Base-by-base conservation (phyloP, 2,888 invertebrate genomes). In the Drosophila ezoana region DNA sequence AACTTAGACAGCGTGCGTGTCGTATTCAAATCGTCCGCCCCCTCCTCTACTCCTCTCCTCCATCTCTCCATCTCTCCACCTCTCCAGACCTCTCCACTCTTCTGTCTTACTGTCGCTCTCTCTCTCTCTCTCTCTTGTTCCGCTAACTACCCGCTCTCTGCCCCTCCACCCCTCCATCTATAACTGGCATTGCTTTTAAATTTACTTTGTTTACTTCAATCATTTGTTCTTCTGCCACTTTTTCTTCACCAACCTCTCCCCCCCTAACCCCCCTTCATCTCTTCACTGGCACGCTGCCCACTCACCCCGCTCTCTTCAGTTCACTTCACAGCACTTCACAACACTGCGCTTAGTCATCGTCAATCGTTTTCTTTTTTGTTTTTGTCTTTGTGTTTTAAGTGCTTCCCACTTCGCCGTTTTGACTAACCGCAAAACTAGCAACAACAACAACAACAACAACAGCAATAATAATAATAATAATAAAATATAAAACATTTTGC, bases 361-460 rank as follows among this genome's bases (percentile, higher is more conserved):
- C 41, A 20, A 32, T 59, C 57, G 51, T 61, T 64, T 23, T 60
- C 60, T 58, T 23, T 60, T 64, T 58, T 53, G 48, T 63, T 68
- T 35, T 48, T 52, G 41, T 20, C 32, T 11, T 65, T 66, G 52
- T 47, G 38, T 60, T 52, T 63, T 67, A 81, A 80, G 85, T 79
- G 80, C 65, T 79, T 71, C 61, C 62, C 79, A 70, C 72, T 76
- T 69, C 53, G 37, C 28, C 49, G 56, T 61, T 63, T 8, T 62
- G 66, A 52, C 40, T 54, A 81, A 65, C 86, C 86, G 68, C 79
- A 82, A 73, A 82, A 61, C 61, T 69, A 75, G 33, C 58, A 67
- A 48, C 62, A 56, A 38, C 47, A 48, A 51, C 48, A 60, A 54
- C 45, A 47, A 47, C 32, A 33, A 37, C 44, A 52, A 14, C 37